Base-by-base conservation (phyloP, 2,113 vertebrate species). In the Ursus arctos region DNA sequence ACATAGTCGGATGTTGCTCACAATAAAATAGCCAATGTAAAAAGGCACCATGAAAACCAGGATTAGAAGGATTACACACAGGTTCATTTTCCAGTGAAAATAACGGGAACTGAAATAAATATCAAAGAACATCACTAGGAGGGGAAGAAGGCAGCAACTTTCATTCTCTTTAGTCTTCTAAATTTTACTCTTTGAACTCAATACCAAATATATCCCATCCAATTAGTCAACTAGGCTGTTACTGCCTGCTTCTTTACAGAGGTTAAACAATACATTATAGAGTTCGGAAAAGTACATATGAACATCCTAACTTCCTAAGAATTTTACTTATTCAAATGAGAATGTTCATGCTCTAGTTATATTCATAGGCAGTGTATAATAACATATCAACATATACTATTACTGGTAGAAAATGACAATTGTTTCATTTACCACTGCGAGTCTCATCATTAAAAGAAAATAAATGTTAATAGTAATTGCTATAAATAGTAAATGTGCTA, bases 51-150 rank as follows among this genome's bases (percentile, higher is more conserved):
- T 99, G 96, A 99, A 99, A 92, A 99, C 99, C 0, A 99, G 98
- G 93, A 99, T 99, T 97, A 99, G 99, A 92, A 99, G 98, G 98
- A 99, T 99, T 51, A 99, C 99, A 91, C 99, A 99, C 21, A 99
- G 98, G 98, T 99, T 99, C 98, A 99, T 98, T 98, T 99, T 99
- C 99, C 99, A 99, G 97, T 99, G 99, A 98, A 99, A 99, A 98
- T 99, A 99, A 14, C 99, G 99, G 88, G 99, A 99, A 98, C 99
- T 99, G 98, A 82, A 98, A 98, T 65, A 79, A 97, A 98, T 65
- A 15, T 10, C 19, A 94, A 53, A 97, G 63, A 51, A 33, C 47
- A 69, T 91, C 33, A 92, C 6, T 61, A n/a, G 4, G 31, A 49
- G 6, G 9, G 26, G 40, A 21, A 31, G 36, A 55, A 24, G 57